Evolutionary conservation across 2,113 vertebrate species (phyloP), one percentile per base, ranked within the genome.

Genomic region (Ifrita kowaldi): DNA sequence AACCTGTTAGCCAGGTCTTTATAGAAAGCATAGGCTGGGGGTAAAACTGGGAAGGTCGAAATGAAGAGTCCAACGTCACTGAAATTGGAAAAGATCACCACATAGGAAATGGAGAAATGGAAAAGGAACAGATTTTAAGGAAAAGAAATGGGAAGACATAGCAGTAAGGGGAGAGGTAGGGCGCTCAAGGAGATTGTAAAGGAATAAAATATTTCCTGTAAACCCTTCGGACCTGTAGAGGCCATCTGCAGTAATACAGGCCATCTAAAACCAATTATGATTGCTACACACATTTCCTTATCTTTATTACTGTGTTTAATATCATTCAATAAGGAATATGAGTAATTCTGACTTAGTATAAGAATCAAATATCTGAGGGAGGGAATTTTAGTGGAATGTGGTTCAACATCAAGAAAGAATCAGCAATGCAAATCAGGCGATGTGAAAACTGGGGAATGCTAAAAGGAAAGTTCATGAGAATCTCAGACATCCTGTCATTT

Each of bases 341-440:
- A 95, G 47, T 79, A 88, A 90, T 44, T 83, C 67, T 90, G 78
- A 80, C 71, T 94, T 82, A 50, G 83, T 63, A 21, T 53, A 67
- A 88, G 82, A 95, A 90, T 59, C 71, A 91, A 94, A 88, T 83
- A 86, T 91, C 64, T 8, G 90, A 96, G 82, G 95, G 95, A 96
- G 88, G 88, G 93, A 94, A 93, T 96, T 93, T 93, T 59, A 94
- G 80, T 71, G 57, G 64, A 97, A 94, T 84, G 88, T 92, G 64
- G 85, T 90, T 96, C 92, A 94, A 96, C 91, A 95, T 82, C 76
- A 64, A 88, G 95, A 89, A 93, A 73, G 70, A 93, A 96, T 96
- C 94, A 96, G 93, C 94, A 97, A 96, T 94, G 92, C 87, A 95
- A 97, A 96, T 96, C 56, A 96, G 92, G 64, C 0, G 1, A 84